These are phyloP conservation scores for Aphelenchoides besseyi DNA, from an alignment of 1,140 invertebrate genomes.

Conservation along the genomic window DNA sequence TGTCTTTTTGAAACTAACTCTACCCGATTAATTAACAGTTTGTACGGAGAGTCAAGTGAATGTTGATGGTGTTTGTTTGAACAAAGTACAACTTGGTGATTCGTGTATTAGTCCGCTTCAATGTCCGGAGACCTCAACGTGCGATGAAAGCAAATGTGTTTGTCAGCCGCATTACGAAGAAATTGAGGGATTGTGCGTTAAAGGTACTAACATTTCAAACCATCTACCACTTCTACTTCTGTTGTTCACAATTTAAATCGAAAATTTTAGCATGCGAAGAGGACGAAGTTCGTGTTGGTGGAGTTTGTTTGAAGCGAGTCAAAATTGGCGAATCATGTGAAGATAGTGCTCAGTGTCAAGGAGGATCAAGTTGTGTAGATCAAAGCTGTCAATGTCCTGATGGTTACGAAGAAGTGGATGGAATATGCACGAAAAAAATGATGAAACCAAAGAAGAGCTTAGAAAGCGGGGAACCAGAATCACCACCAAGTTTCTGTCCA, in stretches of 20 bases:
- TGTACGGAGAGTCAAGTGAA: conserved; percentile 59
- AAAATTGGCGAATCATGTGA: conserved; percentile 46
- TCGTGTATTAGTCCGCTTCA: conserved; percentile 50
- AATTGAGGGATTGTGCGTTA: conserved; percentile 43
- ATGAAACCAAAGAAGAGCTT: conserved; percentile 31
- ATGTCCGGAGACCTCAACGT: conserved; percentile 48
- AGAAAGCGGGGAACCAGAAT: conserved; percentile 5
- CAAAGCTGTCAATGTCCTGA: conserved; percentile 52
- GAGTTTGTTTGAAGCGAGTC: conserved; percentile 44
- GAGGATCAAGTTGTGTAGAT: conserved; percentile 50
- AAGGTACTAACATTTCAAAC: conserved; percentile 29
- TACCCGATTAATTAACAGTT: conserved; percentile 20
- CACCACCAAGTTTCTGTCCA: conserved; percentile 44
- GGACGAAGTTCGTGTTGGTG: conserved; percentile 39
- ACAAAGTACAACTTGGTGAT: conserved; percentile 52
- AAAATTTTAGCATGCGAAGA: conserved; percentile 38
- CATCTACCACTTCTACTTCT: neutral
- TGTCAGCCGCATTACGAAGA: conserved; percentile 42
- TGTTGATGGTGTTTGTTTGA: conserved; percentile 58
- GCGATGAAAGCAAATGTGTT: conserved; percentile 55
- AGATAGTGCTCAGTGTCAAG: conserved; percentile 51
- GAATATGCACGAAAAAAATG: conserved; percentile 43
- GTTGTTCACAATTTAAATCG: neutral
- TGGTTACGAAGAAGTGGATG: conserved; percentile 41
- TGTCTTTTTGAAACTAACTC: conserved; percentile 7